Evolutionary conservation across 2,797 vertebrate species (phyloP), one percentile per base, ranked within the genome.

Genomic region (Helarctos malayanus): DNA sequence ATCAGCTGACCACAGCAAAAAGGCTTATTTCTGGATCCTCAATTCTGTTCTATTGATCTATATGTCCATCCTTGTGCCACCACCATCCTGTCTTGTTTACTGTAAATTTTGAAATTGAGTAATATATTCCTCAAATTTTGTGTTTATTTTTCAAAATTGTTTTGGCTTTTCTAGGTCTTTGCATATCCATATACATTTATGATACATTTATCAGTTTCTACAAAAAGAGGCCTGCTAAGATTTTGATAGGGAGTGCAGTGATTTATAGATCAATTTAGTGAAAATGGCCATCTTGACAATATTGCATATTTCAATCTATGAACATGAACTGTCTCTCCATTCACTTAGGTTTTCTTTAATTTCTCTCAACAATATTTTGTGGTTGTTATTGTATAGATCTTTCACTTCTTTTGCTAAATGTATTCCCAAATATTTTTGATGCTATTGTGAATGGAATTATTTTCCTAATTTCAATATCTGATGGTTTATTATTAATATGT

Each of bases 231-330:
- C 78, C 21, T 89, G 15, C 41, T 88, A 88, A 23, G 56, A 89
- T 76, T 76, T 76, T 61, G 41, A 49, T 59, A 89, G 5, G 14
- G 35, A 76, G 76, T 76, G 54, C 29, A 88, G 41, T 88, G 41
- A 61, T 47, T 89, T 89, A 76, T 35, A 47, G 71, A 76, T 76
- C 69, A 76, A 89, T 76, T 76, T 89, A 76, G 56, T 61, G 86
- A 76, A n/a, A 89, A 61, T 89, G 32, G 21, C 41, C 38, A 61
- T 76, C 56, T 59, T 89, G 32, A 61, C 41, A 49, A 35, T 75
- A 76, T 13, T 76, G 56, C 59, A 76, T 76, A 35, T n/a, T 35
- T 32, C 15, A 61, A 49, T 19, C 41, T 73, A 61, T 76, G 71
- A 61, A 89, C 23, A 61, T 89, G 21, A 61, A 76, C 25, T 76